A percentile compares a stretch with the other conserved stretches of the same genome.
Conservation (phyloP, 1,140 invertebrate species). For the Anthonomus grandis region DNA sequence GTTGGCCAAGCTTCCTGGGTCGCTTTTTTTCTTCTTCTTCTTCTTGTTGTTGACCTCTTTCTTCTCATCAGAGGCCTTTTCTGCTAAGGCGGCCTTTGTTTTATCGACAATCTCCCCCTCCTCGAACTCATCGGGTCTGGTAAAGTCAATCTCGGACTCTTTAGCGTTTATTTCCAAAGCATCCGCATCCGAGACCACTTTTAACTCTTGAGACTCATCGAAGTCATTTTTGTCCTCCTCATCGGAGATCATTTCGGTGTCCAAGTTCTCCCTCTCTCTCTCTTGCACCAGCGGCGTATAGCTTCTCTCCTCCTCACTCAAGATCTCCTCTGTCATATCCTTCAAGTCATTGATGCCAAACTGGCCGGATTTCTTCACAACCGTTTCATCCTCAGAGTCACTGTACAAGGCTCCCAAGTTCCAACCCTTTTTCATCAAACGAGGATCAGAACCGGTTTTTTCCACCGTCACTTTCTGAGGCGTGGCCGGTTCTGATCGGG, state of each 20-base stretch:
- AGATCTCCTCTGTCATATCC: constrained; percentile 59
- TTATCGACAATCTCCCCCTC: constrained; percentile 58
- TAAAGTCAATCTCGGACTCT: constrained; percentile 46
- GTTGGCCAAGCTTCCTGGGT: constrained; percentile 41
- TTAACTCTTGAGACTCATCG: constrained; percentile 52
- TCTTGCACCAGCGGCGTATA: constrained; percentile 67
- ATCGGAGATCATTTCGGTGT: constrained; percentile 69
- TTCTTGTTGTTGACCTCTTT: constrained; percentile 49
- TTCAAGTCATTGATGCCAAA: constrained; percentile 43
- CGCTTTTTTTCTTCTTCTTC: constrained; percentile 44
- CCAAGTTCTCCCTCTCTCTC: constrained; percentile 54
- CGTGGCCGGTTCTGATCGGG: not conserved
- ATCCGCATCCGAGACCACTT: constrained; percentile 44
- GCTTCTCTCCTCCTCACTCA: constrained; percentile 59
- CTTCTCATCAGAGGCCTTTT: constrained; percentile 15
- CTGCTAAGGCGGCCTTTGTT: constrained; percentile 46
- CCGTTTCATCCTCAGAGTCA: constrained; percentile 44
- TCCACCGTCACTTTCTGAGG: constrained; percentile 18
- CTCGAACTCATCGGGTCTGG: constrained; percentile 49
- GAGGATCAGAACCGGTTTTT: constrained; percentile 18
- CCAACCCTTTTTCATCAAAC: constrained; percentile 5
- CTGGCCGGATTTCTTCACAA: constrained; percentile 33
- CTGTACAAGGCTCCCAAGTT: constrained; percentile 37
- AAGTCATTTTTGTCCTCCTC: constrained; percentile 60
- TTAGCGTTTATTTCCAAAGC: constrained; percentile 49